Evolutionary conservation across 2,888 invertebrate species (phyloP).

Genomic region (Malacosoma neustria): DNA sequence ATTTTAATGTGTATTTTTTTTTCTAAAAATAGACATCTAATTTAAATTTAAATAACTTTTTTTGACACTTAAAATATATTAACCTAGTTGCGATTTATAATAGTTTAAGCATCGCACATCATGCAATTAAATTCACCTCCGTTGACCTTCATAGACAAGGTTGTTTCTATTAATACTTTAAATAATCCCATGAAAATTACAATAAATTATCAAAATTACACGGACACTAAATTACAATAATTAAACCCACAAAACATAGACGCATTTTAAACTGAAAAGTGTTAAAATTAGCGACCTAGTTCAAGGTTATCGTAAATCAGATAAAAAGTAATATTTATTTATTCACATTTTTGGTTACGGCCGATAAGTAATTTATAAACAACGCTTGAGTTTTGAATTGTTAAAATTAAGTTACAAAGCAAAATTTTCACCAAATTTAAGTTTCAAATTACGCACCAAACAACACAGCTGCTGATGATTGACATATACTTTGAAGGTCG

Average conservation of each 20-base stretch:
- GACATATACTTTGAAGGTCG: not conserved
- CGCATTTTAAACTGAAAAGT: no score
- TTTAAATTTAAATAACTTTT: no score
- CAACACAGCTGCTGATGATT: not conserved
- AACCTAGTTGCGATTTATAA: no score
- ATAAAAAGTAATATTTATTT: conserved; percentile 1
- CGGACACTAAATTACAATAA: no score
- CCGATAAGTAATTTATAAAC: no score
- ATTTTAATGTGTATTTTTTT: no score
- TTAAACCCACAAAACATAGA: no score
- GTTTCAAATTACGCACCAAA: conserved; percentile 16
- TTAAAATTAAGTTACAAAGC: no score
- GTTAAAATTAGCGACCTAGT: conserved; percentile 5
- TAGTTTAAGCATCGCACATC: conserved; percentile 4
- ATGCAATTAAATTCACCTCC: conserved; percentile 4
- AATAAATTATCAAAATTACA: not conserved
- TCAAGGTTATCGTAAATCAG: conserved; percentile 12
- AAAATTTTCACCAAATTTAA: no score
- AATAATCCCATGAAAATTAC: not conserved
- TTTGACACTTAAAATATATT: no score
- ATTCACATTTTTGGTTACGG: not conserved
- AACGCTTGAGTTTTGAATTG: no score
- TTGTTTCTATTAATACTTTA: not conserved
- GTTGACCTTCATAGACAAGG: not conserved
- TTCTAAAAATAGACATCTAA: no score